Base-by-base conservation (phyloP, 92 coral and sea anemone species). In the Galaxea fascicularis region DNA sequence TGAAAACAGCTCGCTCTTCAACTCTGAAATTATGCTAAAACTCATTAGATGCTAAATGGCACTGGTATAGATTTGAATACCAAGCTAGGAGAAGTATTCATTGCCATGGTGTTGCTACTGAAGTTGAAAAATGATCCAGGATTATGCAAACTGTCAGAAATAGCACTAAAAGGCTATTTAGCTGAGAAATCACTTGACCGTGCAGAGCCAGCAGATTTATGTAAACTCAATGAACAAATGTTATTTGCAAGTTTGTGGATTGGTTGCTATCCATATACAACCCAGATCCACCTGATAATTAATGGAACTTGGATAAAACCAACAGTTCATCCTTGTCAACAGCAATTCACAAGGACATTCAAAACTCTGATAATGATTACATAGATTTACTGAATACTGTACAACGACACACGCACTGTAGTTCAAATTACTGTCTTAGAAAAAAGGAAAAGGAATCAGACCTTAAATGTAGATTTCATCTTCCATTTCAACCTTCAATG, bases 61-160 rank as follows among this genome's bases (percentile, higher is more conserved):
- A n/a, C n/a, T n/a, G n/a, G n/a, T n/a, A n/a, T n/a, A n/a, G n/a
- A n/a, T n/a, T n/a, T n/a, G n/a, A n/a, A n/a, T n/a, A n/a, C n/a
- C n/a, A n/a, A n/a, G n/a, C n/a, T n/a, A n/a, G n/a, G n/a, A 76
- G 81, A 4, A 82, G 91, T 72, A 82, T 90, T 8, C 94, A 87
- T 59, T 78, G 94, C 39, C 94, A 90, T 76, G 91, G 94, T 17
- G 82, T 85, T 46, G 82, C 90, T 4, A 88, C 60, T 10, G 60
- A 12, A 88, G 60, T 73, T 73, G 10, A 77, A 76, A 51, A 88
- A 88, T 78, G 89, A 89, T 51, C 92, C 89, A 89, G 86, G 92
- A 57, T 64, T 87, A 41, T 87, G 90, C 56, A 60, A 68, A 60
- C 69, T 87, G 27, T 80, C 87, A 72, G 81, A 87, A 76, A 73